phyloP scores from a whole-genome alignment of 2,113 vertebrate genomes.

The Corapipo altera region DNA sequence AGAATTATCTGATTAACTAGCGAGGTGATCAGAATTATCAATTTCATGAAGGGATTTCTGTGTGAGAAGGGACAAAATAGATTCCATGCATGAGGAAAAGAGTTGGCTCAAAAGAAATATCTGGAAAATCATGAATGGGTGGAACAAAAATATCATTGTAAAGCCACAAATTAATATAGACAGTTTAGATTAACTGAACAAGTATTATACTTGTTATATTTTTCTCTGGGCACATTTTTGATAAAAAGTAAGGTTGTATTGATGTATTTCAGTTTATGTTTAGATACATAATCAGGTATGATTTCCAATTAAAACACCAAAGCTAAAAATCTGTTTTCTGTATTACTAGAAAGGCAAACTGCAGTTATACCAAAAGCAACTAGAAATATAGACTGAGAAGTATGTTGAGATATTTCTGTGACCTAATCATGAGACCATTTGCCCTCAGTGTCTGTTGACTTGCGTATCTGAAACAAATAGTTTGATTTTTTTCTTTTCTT shows the following conservation, averaged over 20 bases:
- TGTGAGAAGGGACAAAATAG: background rate
- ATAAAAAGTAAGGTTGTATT: background rate
- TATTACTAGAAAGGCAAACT: background rate
- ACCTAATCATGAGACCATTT: fast-evolving
- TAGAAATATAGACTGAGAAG: background rate
- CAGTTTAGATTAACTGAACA: background rate
- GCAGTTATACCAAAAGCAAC: background rate
- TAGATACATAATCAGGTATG: background rate
- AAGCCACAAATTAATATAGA: background rate
- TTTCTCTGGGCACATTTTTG: background rate
- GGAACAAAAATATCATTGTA: background rate
- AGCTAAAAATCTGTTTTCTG: background rate
- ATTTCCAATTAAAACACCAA: background rate
- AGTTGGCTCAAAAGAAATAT: background rate
- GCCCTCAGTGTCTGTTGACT: background rate
- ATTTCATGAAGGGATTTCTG: background rate
- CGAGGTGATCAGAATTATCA: background rate
- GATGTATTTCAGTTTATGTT: background rate
- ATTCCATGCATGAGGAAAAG: background rate
- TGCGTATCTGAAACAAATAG: background rate
- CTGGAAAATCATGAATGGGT: background rate
- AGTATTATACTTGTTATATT: background rate
- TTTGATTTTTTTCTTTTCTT: background rate
- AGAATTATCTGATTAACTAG: too few species aligned
- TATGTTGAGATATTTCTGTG: background rate